Conservation (phyloP, 2,113 vertebrate genomes). For the Oenanthe melanoleuca region DNA sequence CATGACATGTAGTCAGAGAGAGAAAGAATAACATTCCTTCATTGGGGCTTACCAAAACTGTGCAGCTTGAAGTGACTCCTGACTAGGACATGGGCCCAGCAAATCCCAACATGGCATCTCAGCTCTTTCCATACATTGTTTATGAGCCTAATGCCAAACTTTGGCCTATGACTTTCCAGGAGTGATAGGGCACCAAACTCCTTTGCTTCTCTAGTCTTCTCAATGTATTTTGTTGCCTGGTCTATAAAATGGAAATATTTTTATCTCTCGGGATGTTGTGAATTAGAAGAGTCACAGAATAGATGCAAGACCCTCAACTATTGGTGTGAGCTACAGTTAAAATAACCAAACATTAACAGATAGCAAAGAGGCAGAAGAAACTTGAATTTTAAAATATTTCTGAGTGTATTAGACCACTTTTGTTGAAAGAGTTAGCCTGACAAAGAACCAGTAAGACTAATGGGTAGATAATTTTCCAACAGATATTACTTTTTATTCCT, state of each 20-base stretch:
- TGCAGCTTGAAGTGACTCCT: not conserved
- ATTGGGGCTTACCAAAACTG: not conserved
- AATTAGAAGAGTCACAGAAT: not conserved
- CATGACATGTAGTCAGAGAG: not conserved
- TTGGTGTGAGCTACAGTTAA: not conserved
- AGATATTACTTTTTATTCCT: not conserved
- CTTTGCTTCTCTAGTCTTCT: not conserved
- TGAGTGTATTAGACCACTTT: not conserved
- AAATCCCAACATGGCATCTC: accelerated
- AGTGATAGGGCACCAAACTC: not conserved
- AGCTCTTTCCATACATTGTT: not conserved
- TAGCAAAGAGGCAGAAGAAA: not conserved
- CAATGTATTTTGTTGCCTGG: not conserved
- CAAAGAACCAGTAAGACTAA: not conserved
- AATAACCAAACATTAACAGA: not conserved
- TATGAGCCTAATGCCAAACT: not conserved
- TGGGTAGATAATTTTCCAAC: not conserved
- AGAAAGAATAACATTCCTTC: not conserved
- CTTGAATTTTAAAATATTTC: not conserved
- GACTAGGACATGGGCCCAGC: not conserved
- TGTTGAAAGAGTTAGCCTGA: not conserved
- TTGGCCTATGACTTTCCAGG: not conserved
- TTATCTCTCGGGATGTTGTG: not conserved
- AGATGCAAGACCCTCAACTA: not conserved
- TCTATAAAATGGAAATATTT: not conserved